Base-by-base conservation (phyloP, 2,113 vertebrate genomes). In the Neodontobutis hainanensis region DNA sequence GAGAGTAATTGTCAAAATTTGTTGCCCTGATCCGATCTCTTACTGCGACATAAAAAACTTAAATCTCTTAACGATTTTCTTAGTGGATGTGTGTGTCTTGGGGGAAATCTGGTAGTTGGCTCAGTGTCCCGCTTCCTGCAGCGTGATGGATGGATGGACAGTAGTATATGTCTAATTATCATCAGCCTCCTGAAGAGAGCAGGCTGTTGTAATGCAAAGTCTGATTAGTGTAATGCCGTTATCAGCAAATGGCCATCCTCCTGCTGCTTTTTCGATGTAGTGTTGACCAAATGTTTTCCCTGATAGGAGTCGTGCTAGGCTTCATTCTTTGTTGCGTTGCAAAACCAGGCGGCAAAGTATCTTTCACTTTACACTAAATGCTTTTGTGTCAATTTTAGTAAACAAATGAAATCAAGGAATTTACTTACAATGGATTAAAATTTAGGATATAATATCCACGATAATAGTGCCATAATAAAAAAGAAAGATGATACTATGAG, bases 111-210 rank as follows among this genome's bases (percentile, higher is more conserved):
- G 55, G 48, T 19, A 15, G 69, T 77, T 45, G 50, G 34, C 55
- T 72, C 14, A 44, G 63, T 55, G 58, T 68, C 61, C 65, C 44
- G 0, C 83, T 45, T 61, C 89, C 87, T 62, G 80, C 80, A 1
- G 75, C 5, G 77, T 87, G 83, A 88, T 77, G 61, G 87, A 88
- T 85, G 75, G 65, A 40, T 9, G 38, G 77, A 77, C 83, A 73
- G 74, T 70, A 51, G 75, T 68, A 62, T 77, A 68, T 65, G 47
- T 84, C 77, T 80, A 83, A 87, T 90, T 81, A 85, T 80, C 83
- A 71, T 88, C 86, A 86, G 53, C 87, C 83, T 83, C 89, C 83
- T 49, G 80, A 49, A 74, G 87, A 84, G 86, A 65, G 55, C 72
- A 60, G 70, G 56, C 68, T 61, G 69, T 46, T 76, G 73, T 78